These are phyloP conservation scores for Ophthalmolycus amberensis DNA, from an alignment of 2,113 vertebrate species.

Conservation along the genomic window DNA sequence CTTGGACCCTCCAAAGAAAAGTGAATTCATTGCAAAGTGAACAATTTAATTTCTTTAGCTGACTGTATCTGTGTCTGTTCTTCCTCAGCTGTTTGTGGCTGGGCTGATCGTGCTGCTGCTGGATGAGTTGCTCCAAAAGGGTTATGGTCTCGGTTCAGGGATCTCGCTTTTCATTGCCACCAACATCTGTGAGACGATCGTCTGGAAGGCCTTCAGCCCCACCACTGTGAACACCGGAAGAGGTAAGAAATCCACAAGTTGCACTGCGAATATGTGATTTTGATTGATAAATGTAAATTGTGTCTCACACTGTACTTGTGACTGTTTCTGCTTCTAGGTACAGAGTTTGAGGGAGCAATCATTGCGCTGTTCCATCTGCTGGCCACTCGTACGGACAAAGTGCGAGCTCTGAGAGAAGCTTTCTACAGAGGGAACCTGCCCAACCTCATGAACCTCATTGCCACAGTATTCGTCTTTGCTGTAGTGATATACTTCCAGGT, in stretches of 20 bases:
- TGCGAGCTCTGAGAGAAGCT: constrained; percentile 95
- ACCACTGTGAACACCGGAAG: constrained; percentile 98
- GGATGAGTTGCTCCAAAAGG: constrained; percentile 97
- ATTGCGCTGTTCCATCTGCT: constrained; percentile 97
- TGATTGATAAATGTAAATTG: neutral
- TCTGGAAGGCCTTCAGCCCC: constrained; percentile 99
- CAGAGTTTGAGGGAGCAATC: constrained; percentile 97
- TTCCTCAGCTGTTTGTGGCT: constrained; percentile 92
- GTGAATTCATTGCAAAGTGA: neutral
- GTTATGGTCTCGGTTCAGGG: constrained; percentile 96
- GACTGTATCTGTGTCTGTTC: constrained; percentile 29
- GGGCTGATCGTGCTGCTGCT: constrained; percentile 95
- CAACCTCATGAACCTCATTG: constrained; percentile 98
- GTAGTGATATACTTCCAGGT: constrained; percentile 99
- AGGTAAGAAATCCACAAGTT: constrained; percentile 82
- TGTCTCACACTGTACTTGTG: constrained; percentile 1
- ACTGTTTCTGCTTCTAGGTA: constrained; percentile 82
- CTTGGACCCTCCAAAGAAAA: neutral
- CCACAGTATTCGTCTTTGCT: constrained; percentile 97
- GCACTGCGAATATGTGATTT: neutral
- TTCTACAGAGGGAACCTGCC: constrained; percentile 99
- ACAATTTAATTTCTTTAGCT: neutral
- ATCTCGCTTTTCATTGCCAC: constrained; percentile 99
- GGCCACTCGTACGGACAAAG: constrained; percentile 97
- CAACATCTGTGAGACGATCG: constrained; percentile 99